Percentiles rank a stretch among this genome's conserved stretches.
These are phyloP conservation scores for Coregonus ussuriensis DNA, from an alignment of 2,797 vertebrate species.

Conservation along the genomic window DNA sequence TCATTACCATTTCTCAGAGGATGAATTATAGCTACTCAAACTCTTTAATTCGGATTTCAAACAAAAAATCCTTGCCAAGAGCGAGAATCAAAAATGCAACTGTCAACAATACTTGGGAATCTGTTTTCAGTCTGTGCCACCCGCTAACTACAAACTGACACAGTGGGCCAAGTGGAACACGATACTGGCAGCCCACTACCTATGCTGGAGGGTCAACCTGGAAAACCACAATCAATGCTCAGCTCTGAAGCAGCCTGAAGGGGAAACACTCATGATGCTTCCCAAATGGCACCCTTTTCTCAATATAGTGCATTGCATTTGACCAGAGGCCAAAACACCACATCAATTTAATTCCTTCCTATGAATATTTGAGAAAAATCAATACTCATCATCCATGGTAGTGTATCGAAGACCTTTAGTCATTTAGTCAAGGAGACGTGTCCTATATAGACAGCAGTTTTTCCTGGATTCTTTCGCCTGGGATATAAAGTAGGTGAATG, in stretches of 20 bases:
- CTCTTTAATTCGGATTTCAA: background rate
- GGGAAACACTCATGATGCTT: background rate
- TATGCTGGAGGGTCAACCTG: constrained; percentile 6
- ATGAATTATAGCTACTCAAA: background rate
- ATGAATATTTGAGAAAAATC: background rate
- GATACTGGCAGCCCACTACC: background rate
- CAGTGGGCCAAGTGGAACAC: background rate
- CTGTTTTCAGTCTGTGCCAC: background rate
- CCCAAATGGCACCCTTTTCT: background rate
- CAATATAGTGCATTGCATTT: background rate
- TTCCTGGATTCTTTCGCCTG: background rate
- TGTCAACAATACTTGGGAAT: background rate
- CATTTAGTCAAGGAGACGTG: background rate
- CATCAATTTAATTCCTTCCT: background rate
- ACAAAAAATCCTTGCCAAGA: background rate
- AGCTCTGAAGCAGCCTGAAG: background rate
- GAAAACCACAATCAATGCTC: background rate
- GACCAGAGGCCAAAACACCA: background rate
- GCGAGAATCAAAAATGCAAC: background rate
- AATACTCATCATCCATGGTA: background rate
- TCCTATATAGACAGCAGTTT: background rate
- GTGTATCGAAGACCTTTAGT: background rate
- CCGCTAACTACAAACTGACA: background rate
- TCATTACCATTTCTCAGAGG: background rate
- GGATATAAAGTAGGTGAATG: background rate